These are phyloP conservation scores for Cryptotermes secundus DNA, from an alignment of 1,140 invertebrate species.

Conservation along the genomic window DNA sequence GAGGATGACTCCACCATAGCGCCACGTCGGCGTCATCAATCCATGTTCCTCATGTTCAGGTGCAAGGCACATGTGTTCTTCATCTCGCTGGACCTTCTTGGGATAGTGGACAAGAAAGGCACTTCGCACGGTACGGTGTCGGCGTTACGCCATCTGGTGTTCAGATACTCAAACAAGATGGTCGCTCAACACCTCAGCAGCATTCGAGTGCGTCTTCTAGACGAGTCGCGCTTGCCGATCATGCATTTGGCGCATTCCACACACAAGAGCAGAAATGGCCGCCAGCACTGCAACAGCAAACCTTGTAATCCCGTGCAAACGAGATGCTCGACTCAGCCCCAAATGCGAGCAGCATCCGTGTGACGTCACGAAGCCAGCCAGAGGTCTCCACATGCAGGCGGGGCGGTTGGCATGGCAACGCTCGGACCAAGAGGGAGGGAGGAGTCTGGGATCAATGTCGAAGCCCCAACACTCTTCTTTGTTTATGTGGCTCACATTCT, in stretches of 20 bases:
- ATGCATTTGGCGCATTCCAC: neutral
- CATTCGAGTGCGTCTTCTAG: neutral
- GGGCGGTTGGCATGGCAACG: neutral
- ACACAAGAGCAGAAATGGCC: neutral
- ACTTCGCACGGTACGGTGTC: neutral
- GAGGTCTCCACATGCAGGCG: neutral
- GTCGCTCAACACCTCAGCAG: neutral
- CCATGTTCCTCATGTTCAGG: neutral
- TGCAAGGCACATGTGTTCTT: neutral
- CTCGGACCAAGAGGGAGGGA: neutral
- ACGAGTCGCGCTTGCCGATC: neutral
- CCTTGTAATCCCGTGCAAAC: slow-evolving; percentile 22
- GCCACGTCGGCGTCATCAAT: slow-evolving; percentile 22
- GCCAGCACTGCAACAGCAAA: neutral
- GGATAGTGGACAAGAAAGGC: neutral
- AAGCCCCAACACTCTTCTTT: neutral
- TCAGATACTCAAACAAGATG: neutral
- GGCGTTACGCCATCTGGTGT: neutral
- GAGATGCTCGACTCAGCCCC: slow-evolving; percentile 9
- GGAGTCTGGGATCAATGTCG: neutral
- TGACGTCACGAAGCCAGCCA: slow-evolving; percentile 12
- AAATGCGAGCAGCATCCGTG: neutral
- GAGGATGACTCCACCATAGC: neutral
- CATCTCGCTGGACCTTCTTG: neutral
- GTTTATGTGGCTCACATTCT: neutral